Percentiles rank a stretch among this genome's conserved stretches.
These are phyloP conservation scores for Folsomia manolachei DNA, from an alignment of 2,888 invertebrate genomes.

Conservation along the genomic window DNA sequence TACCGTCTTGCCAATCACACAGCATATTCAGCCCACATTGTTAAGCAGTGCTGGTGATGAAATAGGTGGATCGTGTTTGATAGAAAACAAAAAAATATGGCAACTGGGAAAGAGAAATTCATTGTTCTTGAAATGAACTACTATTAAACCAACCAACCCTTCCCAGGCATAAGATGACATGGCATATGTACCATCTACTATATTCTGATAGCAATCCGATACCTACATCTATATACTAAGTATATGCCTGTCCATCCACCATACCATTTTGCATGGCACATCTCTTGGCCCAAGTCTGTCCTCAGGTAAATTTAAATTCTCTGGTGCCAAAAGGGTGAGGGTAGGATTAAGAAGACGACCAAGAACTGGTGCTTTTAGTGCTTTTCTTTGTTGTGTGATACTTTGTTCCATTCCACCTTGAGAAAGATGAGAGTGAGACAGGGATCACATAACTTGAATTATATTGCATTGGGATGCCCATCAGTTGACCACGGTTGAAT, in stretches of 20 bases:
- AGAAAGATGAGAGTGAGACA: not conserved
- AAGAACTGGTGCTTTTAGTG: not conserved
- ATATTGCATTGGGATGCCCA: too few species aligned
- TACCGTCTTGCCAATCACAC: not conserved
- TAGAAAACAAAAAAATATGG: slow-evolving; percentile 1
- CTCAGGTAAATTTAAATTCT: too few species aligned
- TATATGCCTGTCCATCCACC: too few species aligned
- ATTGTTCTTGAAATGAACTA: slow-evolving; percentile 10
- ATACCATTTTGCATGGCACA: not conserved
- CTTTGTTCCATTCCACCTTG: not conserved
- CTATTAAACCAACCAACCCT: not conserved
- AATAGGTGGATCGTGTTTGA: not conserved
- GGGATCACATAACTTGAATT: too few species aligned
- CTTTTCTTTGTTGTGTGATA: too few species aligned
- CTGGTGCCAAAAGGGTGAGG: not conserved
- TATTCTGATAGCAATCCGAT: not conserved
- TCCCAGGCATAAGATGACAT: not conserved
- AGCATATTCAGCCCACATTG: not conserved
- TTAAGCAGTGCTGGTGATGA: not conserved
- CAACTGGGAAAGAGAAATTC: slow-evolving; percentile 7
- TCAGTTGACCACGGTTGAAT: not conserved
- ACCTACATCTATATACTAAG: not conserved
- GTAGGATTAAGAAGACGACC: not conserved
- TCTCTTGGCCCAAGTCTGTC: too few species aligned
- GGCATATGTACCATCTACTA: not conserved